Percentiles rank a stretch among this genome's conserved stretches.
phyloP scores from a whole-genome alignment of 1,140 invertebrate genomes.

The Liolophura sinensis region DNA sequence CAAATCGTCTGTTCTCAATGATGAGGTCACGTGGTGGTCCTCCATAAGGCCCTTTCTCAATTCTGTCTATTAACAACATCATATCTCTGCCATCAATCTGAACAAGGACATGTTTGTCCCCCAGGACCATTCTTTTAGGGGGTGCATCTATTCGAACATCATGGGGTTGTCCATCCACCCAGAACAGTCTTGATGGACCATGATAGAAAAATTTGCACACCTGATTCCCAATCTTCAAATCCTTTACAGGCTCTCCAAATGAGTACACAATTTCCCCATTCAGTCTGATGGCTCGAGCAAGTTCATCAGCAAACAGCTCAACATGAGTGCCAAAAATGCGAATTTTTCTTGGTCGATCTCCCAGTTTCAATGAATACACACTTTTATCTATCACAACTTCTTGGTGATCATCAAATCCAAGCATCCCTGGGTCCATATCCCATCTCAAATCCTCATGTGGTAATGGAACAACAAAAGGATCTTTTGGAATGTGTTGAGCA shows the following conservation, averaged over 20 bases:
- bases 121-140: conserved; percentile 44
- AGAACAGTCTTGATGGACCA: conserved; percentile 42
- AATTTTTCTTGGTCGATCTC: conserved; percentile 33
- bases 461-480: not conserved
- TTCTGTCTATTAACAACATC: conserved; percentile 49
- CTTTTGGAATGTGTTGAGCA: not conserved
- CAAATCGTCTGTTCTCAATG: conserved; percentile 37
- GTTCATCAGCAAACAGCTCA: conserved; percentile 39
- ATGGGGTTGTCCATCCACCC: conserved; percentile 52
- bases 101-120: conserved; percentile 36
- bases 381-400: conserved; percentile 51
- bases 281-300: conserved; percentile 37
- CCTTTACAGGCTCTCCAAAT: conserved; percentile 50
- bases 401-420: conserved; percentile 27
- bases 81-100: conserved; percentile 49
- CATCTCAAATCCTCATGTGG: conserved; percentile 24
- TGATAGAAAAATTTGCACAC: conserved; percentile 45
- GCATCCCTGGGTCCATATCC: conserved; percentile 20
- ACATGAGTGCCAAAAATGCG: conserved; percentile 7
- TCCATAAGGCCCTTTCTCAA: conserved; percentile 47
- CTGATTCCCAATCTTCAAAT: conserved; percentile 28
- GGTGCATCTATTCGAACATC: conserved; percentile 52
- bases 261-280: conserved; percentile 42
- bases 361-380: conserved; percentile 42
- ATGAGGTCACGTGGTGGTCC: conserved; percentile 44